These are phyloP conservation scores for Psilopsiagon aymara DNA, from an alignment of 2,113 vertebrate species.

Conservation along the genomic window DNA sequence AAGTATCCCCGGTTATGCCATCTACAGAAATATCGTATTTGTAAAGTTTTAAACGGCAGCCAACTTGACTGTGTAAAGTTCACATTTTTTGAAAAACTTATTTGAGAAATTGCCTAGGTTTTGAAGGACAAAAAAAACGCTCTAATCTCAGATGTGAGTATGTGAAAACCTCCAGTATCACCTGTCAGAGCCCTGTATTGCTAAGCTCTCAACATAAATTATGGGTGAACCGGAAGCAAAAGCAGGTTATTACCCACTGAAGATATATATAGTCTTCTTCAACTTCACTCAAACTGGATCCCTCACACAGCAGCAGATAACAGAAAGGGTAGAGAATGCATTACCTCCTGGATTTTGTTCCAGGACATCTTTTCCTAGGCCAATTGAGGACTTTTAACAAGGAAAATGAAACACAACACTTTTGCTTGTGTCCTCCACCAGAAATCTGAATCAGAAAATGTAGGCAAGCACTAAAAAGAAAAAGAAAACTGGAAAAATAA, in stretches of 20 bases:
- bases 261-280: neutral
- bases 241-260: neutral
- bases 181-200: neutral
- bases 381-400: neutral
- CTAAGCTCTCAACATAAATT: neutral
- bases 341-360: neutral
- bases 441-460: neutral
- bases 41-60: neutral
- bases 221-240: neutral
- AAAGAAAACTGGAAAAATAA: neutral
- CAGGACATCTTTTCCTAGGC: neutral
- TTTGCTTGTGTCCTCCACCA: neutral
- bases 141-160: neutral
- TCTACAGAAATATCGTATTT: neutral
- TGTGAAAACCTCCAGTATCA: neutral
- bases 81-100: neutral
- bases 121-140: neutral
- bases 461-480: neutral
- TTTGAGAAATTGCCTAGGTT: neutral
- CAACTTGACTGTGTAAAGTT: neutral
- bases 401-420: neutral
- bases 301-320: neutral
- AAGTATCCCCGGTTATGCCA: neutral
- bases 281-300: neutral
- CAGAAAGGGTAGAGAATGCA: neutral